A percentile compares a stretch with the other conserved stretches of the same genome.
Evolutionary conservation across 2,113 vertebrate genomes (phyloP).

Genomic region (Geococcyx californianus): DNA sequence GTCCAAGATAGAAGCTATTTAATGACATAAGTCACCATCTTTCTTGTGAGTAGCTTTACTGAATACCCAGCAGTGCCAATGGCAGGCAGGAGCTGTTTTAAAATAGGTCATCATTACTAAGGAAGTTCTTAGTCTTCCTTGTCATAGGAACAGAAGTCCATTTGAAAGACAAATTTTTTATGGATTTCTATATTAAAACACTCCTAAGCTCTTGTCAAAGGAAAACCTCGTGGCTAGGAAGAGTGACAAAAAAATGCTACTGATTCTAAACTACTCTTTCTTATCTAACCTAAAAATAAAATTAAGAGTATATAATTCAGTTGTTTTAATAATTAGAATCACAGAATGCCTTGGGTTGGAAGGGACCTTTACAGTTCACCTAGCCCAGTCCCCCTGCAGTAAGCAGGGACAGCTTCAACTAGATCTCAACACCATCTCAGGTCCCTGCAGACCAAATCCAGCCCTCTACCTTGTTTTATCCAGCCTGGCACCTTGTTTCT

Average conservation of each 20-base stretch:
- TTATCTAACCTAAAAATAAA: not conserved
- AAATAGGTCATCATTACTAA: constrained; percentile 27
- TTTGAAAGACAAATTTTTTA: constrained; percentile 15
- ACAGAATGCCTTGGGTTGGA: no score
- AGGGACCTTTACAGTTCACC: no score
- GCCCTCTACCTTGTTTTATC: no score
- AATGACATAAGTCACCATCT: not conserved
- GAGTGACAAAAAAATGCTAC: not conserved
- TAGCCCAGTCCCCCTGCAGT: no score
- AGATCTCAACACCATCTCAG: no score
- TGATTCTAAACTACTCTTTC: not conserved
- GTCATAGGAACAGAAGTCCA: not conserved
- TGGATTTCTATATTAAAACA: constrained; percentile 14
- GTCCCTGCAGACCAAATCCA: no score
- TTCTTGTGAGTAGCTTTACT: not conserved
- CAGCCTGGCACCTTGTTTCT: no score
- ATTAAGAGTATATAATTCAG: not conserved
- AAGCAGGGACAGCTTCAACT: no score
- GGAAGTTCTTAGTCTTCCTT: not conserved
- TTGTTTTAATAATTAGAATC: not conserved
- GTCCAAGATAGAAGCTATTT: not conserved
- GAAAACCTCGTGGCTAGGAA: not conserved
- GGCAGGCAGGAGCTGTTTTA: not conserved
- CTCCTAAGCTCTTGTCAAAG: not conserved
- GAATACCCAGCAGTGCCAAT: not conserved